Base-by-base conservation (phyloP, 2,888 invertebrate genomes). In the Drosophila tripunctata region DNA sequence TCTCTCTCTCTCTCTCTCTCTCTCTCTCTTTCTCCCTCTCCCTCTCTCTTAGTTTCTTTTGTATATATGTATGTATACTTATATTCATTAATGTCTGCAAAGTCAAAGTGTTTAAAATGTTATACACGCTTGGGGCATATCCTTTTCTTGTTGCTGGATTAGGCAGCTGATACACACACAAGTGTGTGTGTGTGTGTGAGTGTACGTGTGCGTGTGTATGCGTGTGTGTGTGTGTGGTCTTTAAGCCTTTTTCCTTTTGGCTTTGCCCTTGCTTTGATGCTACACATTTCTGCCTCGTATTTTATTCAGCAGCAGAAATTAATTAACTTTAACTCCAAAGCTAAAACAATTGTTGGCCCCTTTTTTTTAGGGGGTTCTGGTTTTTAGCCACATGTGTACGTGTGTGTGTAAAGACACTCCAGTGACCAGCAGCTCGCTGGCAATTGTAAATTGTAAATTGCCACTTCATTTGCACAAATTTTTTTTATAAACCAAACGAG, bases 101-200 rank as follows among this genome's bases (percentile, higher is more conserved):
- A 78, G 76, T 69, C 78, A 82, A 72, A 87, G 68, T 76, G 68
- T 78, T 87, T 77, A 67, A 81, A 87, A 81, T 83, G 78, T 86
- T 77, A 36, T 67, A 75, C 78, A 76, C 66, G 76, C 67, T 44
- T 52, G 60, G 67, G 68, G 70, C 67, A 58, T 31, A 63, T 67
- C 51, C 61, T 63, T 54, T 21, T 45, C 8, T 14, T 33, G 17
- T 35, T 43, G 36, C 38, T 27, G 56, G 60, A 56, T 61, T 70
- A 55, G 43, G 35, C 43, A 43, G 14, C 36, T 27, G 43, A 21
- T 22, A 38, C 35, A 17, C 17, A 44, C 31, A 69, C 60, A 61
- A 66, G 58, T 55, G 14, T 14, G 36, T 35, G 21, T 22, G 31
- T 33, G 15, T 35, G 47, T 12, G 24, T 8, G 45, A 10, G 56